These are phyloP conservation scores for Cyprinus carpio DNA, from an alignment of 2,113 vertebrate genomes.

Conservation along the genomic window DNA sequence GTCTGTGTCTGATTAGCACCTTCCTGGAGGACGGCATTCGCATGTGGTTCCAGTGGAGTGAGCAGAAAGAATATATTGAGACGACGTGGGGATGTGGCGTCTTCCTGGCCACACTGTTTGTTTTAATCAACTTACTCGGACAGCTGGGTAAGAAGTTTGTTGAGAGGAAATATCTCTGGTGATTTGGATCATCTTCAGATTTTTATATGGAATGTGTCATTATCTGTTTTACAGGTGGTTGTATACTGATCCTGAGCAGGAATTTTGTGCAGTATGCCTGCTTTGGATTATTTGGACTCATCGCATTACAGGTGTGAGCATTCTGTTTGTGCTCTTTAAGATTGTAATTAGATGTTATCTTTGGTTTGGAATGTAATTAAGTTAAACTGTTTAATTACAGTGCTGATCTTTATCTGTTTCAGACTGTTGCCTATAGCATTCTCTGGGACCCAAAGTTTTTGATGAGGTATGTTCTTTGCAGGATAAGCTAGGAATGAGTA, in stretches of 20 bases:
- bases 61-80: conserved; percentile 91
- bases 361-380: background rate
- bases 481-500: background rate
- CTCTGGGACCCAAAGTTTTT: conserved; percentile 98
- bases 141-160: conserved; percentile 81
- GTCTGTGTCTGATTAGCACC: conserved; percentile 91
- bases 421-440: conserved; percentile 99
- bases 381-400: background rate
- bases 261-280: conserved; percentile 91
- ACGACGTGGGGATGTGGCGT: conserved; percentile 86
- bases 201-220: background rate
- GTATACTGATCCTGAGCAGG: conserved; percentile 87
- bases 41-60: conserved; percentile 93
- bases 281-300: conserved; percentile 72
- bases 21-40: conserved; percentile 92
- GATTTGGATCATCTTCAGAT: background rate
- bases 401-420: conserved; percentile 42
- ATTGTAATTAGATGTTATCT: background rate
- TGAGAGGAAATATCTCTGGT: background rate
- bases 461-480: conserved; percentile 89
- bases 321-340: background rate
- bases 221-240: conserved; percentile 76
- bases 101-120: conserved; percentile 84
- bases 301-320: conserved; percentile 53
- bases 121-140: conserved; percentile 87